Percentiles rank a stretch among this genome's conserved stretches.
Conservation (phyloP, 2,113 vertebrate species). For the Formicarius rufipectus region DNA sequence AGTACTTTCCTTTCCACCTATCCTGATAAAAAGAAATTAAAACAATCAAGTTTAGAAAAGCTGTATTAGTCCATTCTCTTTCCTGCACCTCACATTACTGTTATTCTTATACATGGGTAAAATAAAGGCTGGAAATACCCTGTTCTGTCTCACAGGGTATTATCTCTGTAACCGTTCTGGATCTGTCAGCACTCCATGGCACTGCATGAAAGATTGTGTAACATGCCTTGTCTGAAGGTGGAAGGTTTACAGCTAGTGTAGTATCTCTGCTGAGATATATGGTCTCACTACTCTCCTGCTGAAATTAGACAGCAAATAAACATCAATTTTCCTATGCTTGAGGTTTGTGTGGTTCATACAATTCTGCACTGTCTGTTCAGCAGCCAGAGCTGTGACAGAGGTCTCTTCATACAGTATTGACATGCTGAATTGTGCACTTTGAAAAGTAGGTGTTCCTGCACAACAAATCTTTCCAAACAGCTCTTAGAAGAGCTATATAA, state of each 20-base stretch:
- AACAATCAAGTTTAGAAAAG: neutral
- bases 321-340: neutral
- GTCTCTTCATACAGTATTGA: neutral
- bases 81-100: neutral
- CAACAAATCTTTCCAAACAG: neutral
- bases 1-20: neutral
- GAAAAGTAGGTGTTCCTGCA: neutral
- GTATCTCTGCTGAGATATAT: neutral
- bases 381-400: neutral
- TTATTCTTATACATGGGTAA: neutral
- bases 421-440: neutral
- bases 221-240: neutral
- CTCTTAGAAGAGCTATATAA: slow-evolving; percentile 3
- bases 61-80: neutral
- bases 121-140: neutral
- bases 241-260: neutral
- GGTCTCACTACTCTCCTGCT: neutral
- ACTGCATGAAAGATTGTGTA: neutral
- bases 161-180: neutral
- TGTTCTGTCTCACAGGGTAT: neutral
- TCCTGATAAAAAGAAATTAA: neutral
- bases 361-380: neutral
- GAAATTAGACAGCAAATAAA: neutral
- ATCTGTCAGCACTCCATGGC: neutral
- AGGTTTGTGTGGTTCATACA: neutral